phyloP scores from a whole-genome alignment of 2,888 invertebrate species.

The Anaspis maculata region DNA sequence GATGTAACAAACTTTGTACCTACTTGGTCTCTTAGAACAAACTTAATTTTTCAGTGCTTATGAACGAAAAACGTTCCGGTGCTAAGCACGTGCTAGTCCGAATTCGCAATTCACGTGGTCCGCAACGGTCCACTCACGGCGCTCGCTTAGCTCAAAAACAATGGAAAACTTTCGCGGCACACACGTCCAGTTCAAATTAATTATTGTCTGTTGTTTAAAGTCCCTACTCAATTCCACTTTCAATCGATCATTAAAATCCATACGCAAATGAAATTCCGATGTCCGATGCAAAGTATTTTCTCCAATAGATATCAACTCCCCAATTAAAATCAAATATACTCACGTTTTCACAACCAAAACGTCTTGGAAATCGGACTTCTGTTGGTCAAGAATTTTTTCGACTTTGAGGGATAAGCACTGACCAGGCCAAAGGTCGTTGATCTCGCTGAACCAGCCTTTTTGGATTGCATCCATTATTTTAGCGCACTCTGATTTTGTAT shows the following conservation, averaged over 20 bases:
- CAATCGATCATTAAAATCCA: slow-evolving; percentile 1
- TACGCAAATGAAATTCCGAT: neutral
- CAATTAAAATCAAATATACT: slow-evolving; percentile 12
- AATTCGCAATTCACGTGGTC: no score
- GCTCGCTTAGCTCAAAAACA: no score
- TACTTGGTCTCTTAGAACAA: neutral
- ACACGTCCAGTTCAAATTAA: no score
- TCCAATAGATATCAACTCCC: slow-evolving; percentile 1
- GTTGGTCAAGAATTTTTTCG: slow-evolving; percentile 66
- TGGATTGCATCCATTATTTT: slow-evolving; percentile 44
- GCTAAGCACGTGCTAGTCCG: no score
- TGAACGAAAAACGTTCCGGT: no score
- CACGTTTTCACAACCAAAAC: slow-evolving; percentile 53
- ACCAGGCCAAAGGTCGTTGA: slow-evolving; percentile 85
- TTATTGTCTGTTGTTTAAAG: neutral
- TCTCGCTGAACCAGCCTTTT: slow-evolving; percentile 89
- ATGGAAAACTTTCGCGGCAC: no score
- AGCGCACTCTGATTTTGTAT: no score
- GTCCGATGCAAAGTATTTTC: slow-evolving; percentile 2
- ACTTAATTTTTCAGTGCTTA: no score
- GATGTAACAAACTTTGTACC: no score
- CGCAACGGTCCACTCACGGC: no score
- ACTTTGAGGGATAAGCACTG: slow-evolving; percentile 82
- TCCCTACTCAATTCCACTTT: no score
- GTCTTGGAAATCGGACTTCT: slow-evolving; percentile 77